Conservation (phyloP, 2,797 vertebrate genomes). For the Peromyscus nudipes region DNA sequence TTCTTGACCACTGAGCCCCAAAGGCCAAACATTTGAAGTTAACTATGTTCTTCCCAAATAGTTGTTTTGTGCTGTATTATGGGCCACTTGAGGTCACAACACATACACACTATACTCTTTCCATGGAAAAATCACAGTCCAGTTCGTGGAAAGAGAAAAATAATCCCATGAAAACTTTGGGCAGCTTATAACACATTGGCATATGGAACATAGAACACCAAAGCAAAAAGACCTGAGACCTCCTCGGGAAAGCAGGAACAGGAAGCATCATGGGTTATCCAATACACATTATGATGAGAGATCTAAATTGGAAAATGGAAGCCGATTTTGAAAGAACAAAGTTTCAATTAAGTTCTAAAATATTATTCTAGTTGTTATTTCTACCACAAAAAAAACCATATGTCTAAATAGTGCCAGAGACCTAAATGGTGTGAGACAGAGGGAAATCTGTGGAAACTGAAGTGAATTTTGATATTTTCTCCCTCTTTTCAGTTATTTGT, state of each 20-base stretch:
- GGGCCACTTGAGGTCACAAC: background rate
- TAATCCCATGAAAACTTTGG: background rate
- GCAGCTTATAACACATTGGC: background rate
- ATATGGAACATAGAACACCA: background rate
- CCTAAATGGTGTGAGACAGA: background rate
- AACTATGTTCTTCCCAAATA: background rate
- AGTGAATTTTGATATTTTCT: background rate
- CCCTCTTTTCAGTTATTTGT: background rate
- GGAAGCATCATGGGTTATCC: background rate
- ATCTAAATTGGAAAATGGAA: background rate
- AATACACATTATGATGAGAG: background rate
- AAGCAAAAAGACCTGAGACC: background rate
- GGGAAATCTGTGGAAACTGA: background rate
- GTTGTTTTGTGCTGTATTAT: slow-evolving; percentile 8
- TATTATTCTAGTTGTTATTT: slow-evolving; percentile 40
- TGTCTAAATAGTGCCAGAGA: background rate
- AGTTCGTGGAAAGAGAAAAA: slow-evolving; percentile 31
- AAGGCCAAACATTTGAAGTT: background rate
- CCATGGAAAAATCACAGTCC: background rate
- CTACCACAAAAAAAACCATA: background rate
- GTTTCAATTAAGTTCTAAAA: background rate
- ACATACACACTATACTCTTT: background rate
- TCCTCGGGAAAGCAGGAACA: background rate
- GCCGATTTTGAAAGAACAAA: background rate
- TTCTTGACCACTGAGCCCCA: background rate